phyloP scores from a whole-genome alignment of 2,797 vertebrate species.

The Melanotaenia boesemani region DNA sequence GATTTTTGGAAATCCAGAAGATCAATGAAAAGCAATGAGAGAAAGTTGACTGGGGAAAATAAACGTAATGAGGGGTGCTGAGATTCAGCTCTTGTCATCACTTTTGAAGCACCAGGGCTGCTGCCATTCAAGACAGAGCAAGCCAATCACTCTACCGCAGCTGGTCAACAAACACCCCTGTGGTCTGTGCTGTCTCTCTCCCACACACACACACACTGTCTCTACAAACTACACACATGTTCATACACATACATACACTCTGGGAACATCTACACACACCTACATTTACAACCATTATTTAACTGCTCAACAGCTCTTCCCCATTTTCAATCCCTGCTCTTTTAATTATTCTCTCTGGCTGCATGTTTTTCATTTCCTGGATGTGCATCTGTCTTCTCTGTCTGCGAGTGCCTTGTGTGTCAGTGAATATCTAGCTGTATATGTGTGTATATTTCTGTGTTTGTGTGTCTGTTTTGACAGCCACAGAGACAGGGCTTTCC shows the following conservation, averaged over 20 bases:
- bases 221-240: slow-evolving; percentile 22
- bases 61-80: slow-evolving; percentile 60
- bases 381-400: slow-evolving; percentile 52
- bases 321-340: slow-evolving; percentile 18
- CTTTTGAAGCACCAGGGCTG: slow-evolving; percentile 40
- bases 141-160: slow-evolving; percentile 66
- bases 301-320: slow-evolving; percentile 31
- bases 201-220: slow-evolving; percentile 6
- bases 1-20: slow-evolving; percentile 25
- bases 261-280: slow-evolving; percentile 6
- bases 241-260: slow-evolving; percentile 12
- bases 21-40: slow-evolving; percentile 44
- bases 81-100: slow-evolving; percentile 35
- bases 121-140: slow-evolving; percentile 59
- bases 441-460: slow-evolving; percentile 21
- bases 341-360: slow-evolving; percentile 50
- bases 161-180: slow-evolving; percentile 49
- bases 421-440: slow-evolving; percentile 25
- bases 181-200: slow-evolving; percentile 21
- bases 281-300: slow-evolving; percentile 26
- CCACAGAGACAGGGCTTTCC: slow-evolving; percentile 53
- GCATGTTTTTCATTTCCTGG: slow-evolving; percentile 66
- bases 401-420: slow-evolving; percentile 22
- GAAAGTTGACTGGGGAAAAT: slow-evolving; percentile 48
- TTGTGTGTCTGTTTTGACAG: slow-evolving; percentile 58